phyloP scores from a whole-genome alignment of 2,797 vertebrate species.

The Heterohyrax brucei region DNA sequence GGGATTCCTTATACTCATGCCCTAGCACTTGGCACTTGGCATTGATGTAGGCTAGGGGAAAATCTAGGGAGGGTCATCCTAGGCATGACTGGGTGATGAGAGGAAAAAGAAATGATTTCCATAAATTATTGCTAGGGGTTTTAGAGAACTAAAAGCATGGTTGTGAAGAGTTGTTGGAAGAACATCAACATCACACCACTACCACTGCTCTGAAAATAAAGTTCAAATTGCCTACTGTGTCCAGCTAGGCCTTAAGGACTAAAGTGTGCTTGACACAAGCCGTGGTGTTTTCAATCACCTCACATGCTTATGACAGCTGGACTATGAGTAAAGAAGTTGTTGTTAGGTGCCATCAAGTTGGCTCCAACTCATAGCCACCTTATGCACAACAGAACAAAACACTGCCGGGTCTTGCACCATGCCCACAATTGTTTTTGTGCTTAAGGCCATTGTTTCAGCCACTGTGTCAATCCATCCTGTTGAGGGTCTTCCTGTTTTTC shows the following conservation, averaged over 20 bases:
- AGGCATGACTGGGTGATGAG: conserved; percentile 44
- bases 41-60: not conserved
- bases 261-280: too few relatives aligned
- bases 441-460: too few relatives aligned
- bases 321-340: too few relatives aligned
- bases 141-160: conserved; percentile 49
- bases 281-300: too few relatives aligned
- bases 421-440: too few relatives aligned
- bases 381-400: too few relatives aligned
- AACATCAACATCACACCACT: not conserved
- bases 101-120: conserved; percentile 62
- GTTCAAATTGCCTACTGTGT: not conserved
- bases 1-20: conserved; percentile 40
- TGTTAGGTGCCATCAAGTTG: too few relatives aligned
- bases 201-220: not conserved
- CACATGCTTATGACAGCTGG: too few relatives aligned
- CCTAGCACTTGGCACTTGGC: not conserved
- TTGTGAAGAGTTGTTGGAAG: not conserved
- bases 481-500: too few relatives aligned
- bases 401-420: too few relatives aligned
- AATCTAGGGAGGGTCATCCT: conserved; percentile 20
- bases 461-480: too few relatives aligned
- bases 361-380: too few relatives aligned
- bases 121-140: conserved; percentile 57
- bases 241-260: not conserved